A percentile compares a stretch with the other conserved stretches of the same genome.
Conservation (phyloP, 2,797 vertebrate genomes). For the Malacoctenus gilli region DNA sequence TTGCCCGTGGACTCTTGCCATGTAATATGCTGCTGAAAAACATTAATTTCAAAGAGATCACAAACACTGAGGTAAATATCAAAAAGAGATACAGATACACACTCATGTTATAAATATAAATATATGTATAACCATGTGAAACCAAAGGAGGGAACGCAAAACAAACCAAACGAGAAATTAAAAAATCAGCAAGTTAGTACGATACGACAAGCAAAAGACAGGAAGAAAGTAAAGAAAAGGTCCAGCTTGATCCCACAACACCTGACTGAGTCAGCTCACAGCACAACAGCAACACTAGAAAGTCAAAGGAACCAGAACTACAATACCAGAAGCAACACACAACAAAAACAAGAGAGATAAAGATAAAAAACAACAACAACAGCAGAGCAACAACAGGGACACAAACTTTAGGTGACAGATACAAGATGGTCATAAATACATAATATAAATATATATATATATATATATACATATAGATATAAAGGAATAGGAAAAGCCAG, state of each 20-base stretch:
- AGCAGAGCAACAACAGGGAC: slow-evolving; percentile 77
- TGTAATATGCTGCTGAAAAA: slow-evolving; percentile 77
- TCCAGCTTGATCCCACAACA: slow-evolving; percentile 76
- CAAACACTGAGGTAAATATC: slow-evolving; percentile 65
- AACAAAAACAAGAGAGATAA: slow-evolving; percentile 71
- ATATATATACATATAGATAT: slow-evolving; percentile 69
- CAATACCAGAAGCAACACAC: slow-evolving; percentile 78
- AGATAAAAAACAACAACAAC: slow-evolving; percentile 77
- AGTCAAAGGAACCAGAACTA: slow-evolving; percentile 80
- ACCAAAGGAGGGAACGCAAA: slow-evolving; percentile 55
- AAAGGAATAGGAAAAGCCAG: slow-evolving; percentile 77
- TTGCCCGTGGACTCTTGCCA: slow-evolving; percentile 82
- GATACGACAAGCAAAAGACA: slow-evolving; percentile 73
- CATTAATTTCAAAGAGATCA: slow-evolving; percentile 63
- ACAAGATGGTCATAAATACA: slow-evolving; percentile 79
- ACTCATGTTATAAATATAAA: slow-evolving; percentile 60
- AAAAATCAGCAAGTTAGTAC: slow-evolving; percentile 70
- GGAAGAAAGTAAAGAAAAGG: slow-evolving; percentile 74
- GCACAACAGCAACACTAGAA: slow-evolving; percentile 81
- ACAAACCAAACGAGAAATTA: slow-evolving; percentile 44
- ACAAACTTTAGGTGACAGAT: slow-evolving; percentile 80
- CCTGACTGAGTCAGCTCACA: slow-evolving; percentile 79
- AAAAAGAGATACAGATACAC: slow-evolving; percentile 67
- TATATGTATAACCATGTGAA: slow-evolving; percentile 53
- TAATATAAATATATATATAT: slow-evolving; percentile 65